phyloP scores from a whole-genome alignment of 2,113 vertebrate species.

The Phaethon lepturus region DNA sequence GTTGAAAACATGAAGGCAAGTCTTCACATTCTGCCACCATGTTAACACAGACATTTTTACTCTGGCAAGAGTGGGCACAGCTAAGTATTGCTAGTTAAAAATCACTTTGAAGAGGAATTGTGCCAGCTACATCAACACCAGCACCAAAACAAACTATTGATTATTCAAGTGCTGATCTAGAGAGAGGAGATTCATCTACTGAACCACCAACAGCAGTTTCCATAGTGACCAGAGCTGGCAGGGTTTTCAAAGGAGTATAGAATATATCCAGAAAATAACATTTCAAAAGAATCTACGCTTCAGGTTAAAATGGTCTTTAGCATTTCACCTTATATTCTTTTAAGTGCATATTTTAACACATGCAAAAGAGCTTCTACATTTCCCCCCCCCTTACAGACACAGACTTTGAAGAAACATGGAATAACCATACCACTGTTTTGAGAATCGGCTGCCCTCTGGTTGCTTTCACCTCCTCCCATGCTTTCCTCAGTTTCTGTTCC shows the following conservation, averaged over 20 bases:
- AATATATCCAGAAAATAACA: not conserved
- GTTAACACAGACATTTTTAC: not conserved
- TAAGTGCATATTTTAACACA: not conserved
- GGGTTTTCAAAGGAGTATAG: not conserved
- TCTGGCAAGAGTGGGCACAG: not conserved
- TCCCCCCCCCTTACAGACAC: not conserved
- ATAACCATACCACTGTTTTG: constrained; percentile 86
- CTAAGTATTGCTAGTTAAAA: not conserved
- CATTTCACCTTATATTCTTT: not conserved
- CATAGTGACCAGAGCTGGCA: not conserved
- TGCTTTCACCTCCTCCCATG: constrained; percentile 89
- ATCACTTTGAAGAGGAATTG: not conserved
- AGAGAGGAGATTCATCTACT: not conserved
- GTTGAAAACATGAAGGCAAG: not conserved
- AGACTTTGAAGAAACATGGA: not conserved
- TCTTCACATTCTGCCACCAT: not conserved
- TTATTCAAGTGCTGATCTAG: not conserved
- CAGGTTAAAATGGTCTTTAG: not conserved
- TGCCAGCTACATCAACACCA: not conserved
- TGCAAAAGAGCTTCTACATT: not conserved
- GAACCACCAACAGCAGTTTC: not conserved
- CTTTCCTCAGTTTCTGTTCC: constrained; percentile 96
- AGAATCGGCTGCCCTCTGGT: constrained; percentile 90
- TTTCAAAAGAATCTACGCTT: not conserved
- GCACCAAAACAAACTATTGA: not conserved